Conservation (phyloP, 2,113 vertebrate genomes). For the Pica pica region DNA sequence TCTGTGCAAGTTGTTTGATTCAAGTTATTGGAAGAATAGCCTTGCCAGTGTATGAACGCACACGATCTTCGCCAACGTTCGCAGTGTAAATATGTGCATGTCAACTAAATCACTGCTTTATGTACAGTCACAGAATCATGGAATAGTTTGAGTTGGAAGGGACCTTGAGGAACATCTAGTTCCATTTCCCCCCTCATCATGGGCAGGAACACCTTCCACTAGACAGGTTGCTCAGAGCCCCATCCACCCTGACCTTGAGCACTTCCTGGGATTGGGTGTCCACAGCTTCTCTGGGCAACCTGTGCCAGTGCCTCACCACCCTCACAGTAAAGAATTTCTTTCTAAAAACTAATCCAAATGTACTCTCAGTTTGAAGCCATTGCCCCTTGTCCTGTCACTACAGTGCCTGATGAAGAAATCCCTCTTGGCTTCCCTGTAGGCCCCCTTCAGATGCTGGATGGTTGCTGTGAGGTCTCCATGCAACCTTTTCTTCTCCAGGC, state of each 20-base stretch:
- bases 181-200: background rate
- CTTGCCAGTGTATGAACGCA: background rate
- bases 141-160: background rate
- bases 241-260: background rate
- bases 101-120: background rate
- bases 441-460: background rate
- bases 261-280: too few species aligned
- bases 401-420: background rate
- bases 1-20: background rate
- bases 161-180: background rate
- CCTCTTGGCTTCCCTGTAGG: background rate
- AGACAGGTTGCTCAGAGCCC: background rate
- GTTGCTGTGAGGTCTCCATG: background rate
- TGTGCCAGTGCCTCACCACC: background rate
- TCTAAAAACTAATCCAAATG: background rate
- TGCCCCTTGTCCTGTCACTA: background rate
- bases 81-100: accelerated
- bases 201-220: background rate
- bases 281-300: background rate
- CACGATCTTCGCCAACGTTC: background rate
- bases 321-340: background rate
- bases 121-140: too few species aligned
- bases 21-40: background rate
- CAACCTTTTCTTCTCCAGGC: background rate
- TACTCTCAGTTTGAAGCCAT: background rate